These are phyloP conservation scores for Orthosia cruda DNA, from an alignment of 2,888 invertebrate species.

Conservation along the genomic window DNA sequence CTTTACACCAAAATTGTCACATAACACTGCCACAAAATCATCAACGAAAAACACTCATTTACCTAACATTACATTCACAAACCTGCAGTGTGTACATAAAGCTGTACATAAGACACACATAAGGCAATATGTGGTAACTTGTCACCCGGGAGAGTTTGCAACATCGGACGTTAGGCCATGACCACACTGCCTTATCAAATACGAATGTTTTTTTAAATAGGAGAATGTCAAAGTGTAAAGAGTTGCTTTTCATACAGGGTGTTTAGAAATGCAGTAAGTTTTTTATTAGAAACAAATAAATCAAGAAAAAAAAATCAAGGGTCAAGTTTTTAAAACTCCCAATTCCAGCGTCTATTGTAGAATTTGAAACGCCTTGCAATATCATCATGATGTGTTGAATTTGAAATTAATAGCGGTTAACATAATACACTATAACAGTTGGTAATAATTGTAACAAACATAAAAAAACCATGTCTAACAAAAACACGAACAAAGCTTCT, in stretches of 20 bases:
- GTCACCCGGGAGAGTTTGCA: conserved; percentile 60
- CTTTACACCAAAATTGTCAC: neutral
- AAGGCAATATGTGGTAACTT: conserved; percentile 60
- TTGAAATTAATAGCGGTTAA: too few relatives aligned
- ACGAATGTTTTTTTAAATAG: conserved; percentile 23
- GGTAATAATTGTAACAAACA: too few relatives aligned
- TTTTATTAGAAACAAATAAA: neutral
- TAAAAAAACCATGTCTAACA: too few relatives aligned
- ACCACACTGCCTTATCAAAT: conserved; percentile 48
- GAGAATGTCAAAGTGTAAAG: conserved; percentile 42
- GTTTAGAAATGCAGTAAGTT: neutral
- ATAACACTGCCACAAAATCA: neutral
- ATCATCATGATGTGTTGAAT: too few relatives aligned
- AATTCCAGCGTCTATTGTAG: too few relatives aligned
- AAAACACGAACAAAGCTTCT: too few relatives aligned
- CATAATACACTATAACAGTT: too few relatives aligned
- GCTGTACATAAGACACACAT: conserved; percentile 51
- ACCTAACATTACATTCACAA: conserved; percentile 43
- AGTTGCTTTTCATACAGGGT: conserved; percentile 14
- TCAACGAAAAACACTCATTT: conserved; percentile 23
- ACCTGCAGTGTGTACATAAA: conserved; percentile 31
- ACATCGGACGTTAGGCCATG: conserved; percentile 59
- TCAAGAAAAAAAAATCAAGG: too few relatives aligned
- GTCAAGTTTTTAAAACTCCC: too few relatives aligned
- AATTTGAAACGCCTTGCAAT: too few relatives aligned